These are phyloP conservation scores for Anhinga rufa DNA, from an alignment of 2,113 vertebrate species.

Conservation along the genomic window DNA sequence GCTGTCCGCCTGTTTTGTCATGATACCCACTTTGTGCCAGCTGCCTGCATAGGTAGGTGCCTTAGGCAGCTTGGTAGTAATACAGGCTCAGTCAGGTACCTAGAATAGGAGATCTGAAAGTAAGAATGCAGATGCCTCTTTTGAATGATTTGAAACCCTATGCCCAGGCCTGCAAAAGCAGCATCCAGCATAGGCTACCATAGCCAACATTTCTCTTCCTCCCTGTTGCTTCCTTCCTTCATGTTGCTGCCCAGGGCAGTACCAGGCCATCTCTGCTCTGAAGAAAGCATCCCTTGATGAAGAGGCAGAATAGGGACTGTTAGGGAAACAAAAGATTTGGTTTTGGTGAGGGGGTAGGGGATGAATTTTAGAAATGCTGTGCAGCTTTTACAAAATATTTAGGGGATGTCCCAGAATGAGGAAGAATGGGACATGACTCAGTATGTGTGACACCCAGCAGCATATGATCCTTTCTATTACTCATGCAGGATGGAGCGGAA, in stretches of 20 bases:
- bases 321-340: not conserved
- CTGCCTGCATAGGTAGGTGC: not conserved
- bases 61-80: fast-evolving
- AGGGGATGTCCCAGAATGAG: not conserved
- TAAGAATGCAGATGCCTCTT: not conserved
- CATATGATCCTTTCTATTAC: not conserved
- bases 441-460: not conserved
- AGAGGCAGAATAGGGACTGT: not conserved
- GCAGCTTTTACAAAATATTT: not conserved
- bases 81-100: not conserved
- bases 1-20: not conserved
- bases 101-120: not conserved
- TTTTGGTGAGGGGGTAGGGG: not conserved
- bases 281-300: not conserved
- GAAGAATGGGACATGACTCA: not conserved
- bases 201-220: not conserved
- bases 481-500: not conserved
- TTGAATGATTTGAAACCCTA: not conserved
- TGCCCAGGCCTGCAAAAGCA: not conserved
- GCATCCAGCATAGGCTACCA: not conserved
- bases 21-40: not conserved
- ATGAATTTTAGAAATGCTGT: not conserved
- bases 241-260: not conserved
- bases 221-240: not conserved
- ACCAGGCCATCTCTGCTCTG: not conserved